Evolutionary conservation across 2,797 vertebrate species (phyloP), one percentile per base, ranked within the genome.

Genomic region (Brachyalestes nurse): DNA sequence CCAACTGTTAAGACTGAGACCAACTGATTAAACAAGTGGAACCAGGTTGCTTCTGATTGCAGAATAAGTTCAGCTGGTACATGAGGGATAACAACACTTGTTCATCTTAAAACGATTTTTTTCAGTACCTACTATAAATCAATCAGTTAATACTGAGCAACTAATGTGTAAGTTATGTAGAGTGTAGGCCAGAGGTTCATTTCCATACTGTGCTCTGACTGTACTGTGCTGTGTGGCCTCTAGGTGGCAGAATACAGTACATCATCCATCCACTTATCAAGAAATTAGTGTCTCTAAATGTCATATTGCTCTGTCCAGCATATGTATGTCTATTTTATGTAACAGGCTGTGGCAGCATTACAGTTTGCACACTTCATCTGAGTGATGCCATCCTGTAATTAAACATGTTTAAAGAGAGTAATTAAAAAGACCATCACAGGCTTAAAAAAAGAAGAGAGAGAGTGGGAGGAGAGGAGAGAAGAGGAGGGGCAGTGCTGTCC

Each of bases 401-500:
- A 85, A 86, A 49, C 19, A 77, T 76, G 34, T 79, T 64, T 66
- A 66, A 72, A 75, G 55, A 74, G 51, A 25, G 83, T 86, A 86
- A 86, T 86, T 86, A 83, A 81, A 78, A 72, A 70, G 69, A 61
- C 42, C 75, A 67, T 82, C 58, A 79, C 10, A 45, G 75, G 42
- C 55, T 38, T 75, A 78, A 71, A 83, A 47, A 77, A 62, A 42
- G 66, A 62, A 83, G 69, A 60, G 5, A 64, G 47, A 51, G 65
- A 28, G 13, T 34, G 58, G 69, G 71, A 83, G 65, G 65, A 69
- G 70, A 17, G 13, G 61, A 17, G 78, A 89, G 85, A 88, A 89
- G 86, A 86, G 86, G 87, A 87, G 90, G 90, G 88, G 89, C 90
- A 88, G 85, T 79, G 81, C 87, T 89, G 92, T 84, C 91, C 91